A percentile compares a stretch with the other conserved stretches of the same genome.
Conservation (phyloP, 2,888 invertebrate species). For the Drosophila dives region DNA sequence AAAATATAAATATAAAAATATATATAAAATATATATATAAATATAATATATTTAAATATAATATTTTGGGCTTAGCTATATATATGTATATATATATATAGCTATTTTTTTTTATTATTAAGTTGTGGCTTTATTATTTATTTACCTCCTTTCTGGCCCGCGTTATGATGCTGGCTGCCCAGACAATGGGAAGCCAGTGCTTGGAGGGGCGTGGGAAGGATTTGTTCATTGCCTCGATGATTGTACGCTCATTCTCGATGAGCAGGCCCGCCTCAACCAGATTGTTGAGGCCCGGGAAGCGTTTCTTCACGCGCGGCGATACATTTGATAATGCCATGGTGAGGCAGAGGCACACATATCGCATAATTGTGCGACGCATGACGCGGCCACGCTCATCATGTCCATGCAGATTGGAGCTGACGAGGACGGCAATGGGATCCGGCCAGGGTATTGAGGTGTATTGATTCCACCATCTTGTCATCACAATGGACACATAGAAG, state of each 20-base stretch:
- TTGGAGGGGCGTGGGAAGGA: slow-evolving; percentile 94
- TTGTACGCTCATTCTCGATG: slow-evolving; percentile 91
- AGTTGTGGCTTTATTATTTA: not conserved
- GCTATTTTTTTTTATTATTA: no score
- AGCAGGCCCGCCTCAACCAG: slow-evolving; percentile 94
- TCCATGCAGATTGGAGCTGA: slow-evolving; percentile 93
- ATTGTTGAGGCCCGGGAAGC: slow-evolving; percentile 93
- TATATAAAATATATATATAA: no score
- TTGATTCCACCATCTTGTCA: slow-evolving; percentile 97
- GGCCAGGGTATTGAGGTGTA: slow-evolving; percentile 94
- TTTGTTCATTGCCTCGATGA: slow-evolving; percentile 91
- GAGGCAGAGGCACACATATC: slow-evolving; percentile 93
- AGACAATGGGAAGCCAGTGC: slow-evolving; percentile 96
- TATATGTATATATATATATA: no score
- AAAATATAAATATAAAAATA: not conserved
- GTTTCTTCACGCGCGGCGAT: slow-evolving; percentile 94
- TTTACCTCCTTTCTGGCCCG: slow-evolving; percentile 91
- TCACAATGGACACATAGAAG: slow-evolving; percentile 96
- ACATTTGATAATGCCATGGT: slow-evolving; percentile 95
- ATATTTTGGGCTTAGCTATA: no score
- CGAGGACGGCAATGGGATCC: slow-evolving; percentile 94
- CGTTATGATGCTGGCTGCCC: slow-evolving; percentile 96
- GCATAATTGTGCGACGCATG: slow-evolving; percentile 92
- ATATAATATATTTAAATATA: no score
- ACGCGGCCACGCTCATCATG: slow-evolving; percentile 93